Base-by-base conservation (phyloP, 2,888 invertebrate genomes). In the Drosophila vallismaia region DNA sequence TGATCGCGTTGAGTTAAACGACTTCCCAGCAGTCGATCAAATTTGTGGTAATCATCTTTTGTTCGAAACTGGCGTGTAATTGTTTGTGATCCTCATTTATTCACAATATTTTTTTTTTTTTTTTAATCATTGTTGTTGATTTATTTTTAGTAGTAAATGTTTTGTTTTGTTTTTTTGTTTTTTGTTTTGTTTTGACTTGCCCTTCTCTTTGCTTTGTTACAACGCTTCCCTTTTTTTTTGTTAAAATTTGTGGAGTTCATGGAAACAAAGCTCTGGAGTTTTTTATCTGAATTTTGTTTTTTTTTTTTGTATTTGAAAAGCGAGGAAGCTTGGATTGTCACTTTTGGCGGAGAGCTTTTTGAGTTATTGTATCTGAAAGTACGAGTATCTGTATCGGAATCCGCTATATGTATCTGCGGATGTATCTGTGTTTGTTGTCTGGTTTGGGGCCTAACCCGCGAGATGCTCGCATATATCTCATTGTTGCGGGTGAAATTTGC, bases 401-500 rank as follows among this genome's bases (percentile, higher is more conserved):
- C 40, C 1, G 1, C 1, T 19, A 19, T 19, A 19, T 40, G 40
- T 5, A 38, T 62, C 33, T 19, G 19, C 1, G 6, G 3, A 6
- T 7, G 40, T 40, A 46, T 75, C 55, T 46, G 60, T 45, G 63
- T 62, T 56, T 53, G 48, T 50, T 40, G 40, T 42, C 40, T 42
- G 40, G 40, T 7, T 53, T 36, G 36, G 58, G 42, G 58, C 70
- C 66, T 38, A 54, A 38, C 51, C 58, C 53, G 57, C 44, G 55
- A 66, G 66, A 67, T 45, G 48, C 48, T 48, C 40, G 10, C 24
- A 64, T 33, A 44, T 40, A 53, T 64, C 56, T 64, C 57, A 71
- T 67, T 66, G 73, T 85, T 82, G 83, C 67, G 81, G 83, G 86
- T 85, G 86, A 81, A 81, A 81, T 82, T 36, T 85, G 75, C 51